Evolutionary conservation across 2,888 invertebrate species (phyloP), one percentile per base, ranked within the genome.

Genomic region (Sympetrum striolatum): DNA sequence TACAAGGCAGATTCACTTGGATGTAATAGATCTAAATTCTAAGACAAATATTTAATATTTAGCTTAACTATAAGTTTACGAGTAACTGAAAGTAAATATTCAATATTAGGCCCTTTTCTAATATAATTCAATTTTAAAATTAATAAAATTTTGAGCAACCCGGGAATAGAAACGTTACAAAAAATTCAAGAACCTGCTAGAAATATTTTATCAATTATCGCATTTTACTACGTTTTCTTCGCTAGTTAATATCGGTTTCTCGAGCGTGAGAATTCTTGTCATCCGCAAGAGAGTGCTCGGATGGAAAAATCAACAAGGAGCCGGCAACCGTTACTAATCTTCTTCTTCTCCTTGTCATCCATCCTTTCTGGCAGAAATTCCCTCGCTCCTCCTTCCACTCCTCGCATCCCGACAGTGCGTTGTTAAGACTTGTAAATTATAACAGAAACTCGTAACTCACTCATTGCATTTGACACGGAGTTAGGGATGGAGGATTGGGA

Each of bases 391-490:
- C 60, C 60, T 60, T n/a, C 60, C 60, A 60, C 60, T 60, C 60
- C 64, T 73, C 73, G 73, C 73, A 64, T n/a, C 86, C 15, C 64
- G 86, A 86, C 86, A 60, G 86, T 60, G 86, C 86, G 86, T 60
- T 86, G 86, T 60, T 64, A 60, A 86, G 86, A 86, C 86, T 86
- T 60, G 86, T 86, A 86, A 86, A 86, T 86, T 86, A 86, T 86
- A 86, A 60, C 86, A 86, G 86, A 86, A 86, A 86, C 86, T 86
- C 86, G 86, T 86, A 86, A 86, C 86, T 86, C 86, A 86, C 86
- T 86, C 86, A 86, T 86, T 86, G 86, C 86, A 86, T 86, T 86
- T 86, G 86, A 86, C 86, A 86, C 86, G 86, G n/a, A 58, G 86
- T 86, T 86, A 86, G 86, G 86, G 35, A 39, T 60, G 86, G 86